These are phyloP conservation scores for Umimayanthus chanpuru DNA, from an alignment of 92 coral and sea anemone species.

Conservation along the genomic window DNA sequence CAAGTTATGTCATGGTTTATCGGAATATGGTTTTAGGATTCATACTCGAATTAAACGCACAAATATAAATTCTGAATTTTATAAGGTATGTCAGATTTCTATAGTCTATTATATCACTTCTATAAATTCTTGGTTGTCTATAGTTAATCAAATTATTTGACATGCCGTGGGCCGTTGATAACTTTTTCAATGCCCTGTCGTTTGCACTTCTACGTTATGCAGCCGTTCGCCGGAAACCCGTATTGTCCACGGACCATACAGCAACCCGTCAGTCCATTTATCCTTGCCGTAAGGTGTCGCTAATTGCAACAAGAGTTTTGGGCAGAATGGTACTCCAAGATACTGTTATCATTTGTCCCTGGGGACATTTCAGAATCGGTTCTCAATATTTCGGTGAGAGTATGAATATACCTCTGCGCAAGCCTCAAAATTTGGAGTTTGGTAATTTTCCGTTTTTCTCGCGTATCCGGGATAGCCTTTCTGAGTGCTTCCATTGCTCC, in stretches of 20 bases:
- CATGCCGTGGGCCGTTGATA: not conserved
- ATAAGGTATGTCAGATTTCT: not conserved
- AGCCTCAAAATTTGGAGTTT: slow-evolving; percentile 84
- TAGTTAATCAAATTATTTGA: not conserved
- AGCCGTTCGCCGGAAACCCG: not conserved
- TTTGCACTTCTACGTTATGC: not conserved
- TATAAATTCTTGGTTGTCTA: not conserved
- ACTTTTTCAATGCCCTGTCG: not conserved
- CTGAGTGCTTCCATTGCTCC: slow-evolving; percentile 94
- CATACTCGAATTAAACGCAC: not conserved
- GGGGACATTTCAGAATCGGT: slow-evolving; percentile 36
- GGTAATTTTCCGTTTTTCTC: slow-evolving; percentile 82
- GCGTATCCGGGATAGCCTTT: slow-evolving; percentile 85
- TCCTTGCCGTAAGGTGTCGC: not conserved
- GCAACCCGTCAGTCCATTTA: not conserved
- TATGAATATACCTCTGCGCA: slow-evolving; percentile 87
- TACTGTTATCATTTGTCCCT: slow-evolving; percentile 6
- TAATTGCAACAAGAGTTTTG: slow-evolving; percentile 16
- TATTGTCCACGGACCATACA: slow-evolving; percentile 1
- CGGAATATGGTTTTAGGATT: slow-evolving; percentile 12
- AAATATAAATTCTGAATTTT: not conserved
- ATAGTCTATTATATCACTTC: not conserved
- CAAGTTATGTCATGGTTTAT: slow-evolving; percentile 50
- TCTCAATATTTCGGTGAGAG: slow-evolving; percentile 68
- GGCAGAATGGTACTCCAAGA: slow-evolving; percentile 6